Conservation (phyloP, 2,797 vertebrate genomes). For the Coilia nasus region DNA sequence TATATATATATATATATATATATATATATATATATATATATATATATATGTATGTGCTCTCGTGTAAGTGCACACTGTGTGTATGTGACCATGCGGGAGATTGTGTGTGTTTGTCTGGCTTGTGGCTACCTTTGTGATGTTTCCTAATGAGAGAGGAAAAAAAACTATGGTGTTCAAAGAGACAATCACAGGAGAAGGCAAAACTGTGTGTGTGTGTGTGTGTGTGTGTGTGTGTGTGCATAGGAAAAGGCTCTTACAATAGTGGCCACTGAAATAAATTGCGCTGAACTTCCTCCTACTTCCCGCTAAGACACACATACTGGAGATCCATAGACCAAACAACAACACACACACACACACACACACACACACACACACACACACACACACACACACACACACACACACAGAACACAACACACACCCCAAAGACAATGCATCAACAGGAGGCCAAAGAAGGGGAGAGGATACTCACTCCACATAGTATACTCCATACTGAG, state of each 20-base stretch:
- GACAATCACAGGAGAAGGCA: constrained; percentile 56
- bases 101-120: background rate
- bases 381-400: background rate
- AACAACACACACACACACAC: background rate
- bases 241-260: constrained; percentile 38
- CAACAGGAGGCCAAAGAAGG: background rate
- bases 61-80: background rate
- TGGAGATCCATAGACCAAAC: too few relatives aligned
- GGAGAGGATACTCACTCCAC: constrained; percentile 89
- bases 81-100: background rate
- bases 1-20: too few relatives aligned
- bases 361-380: background rate
- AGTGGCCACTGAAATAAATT: constrained; percentile 64
- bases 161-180: background rate
- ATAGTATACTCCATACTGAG: constrained; percentile 94
- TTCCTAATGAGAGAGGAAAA: background rate
- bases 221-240: constrained; percentile 38
- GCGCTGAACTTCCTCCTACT: constrained; percentile 55
- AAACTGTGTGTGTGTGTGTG: constrained; percentile 43
- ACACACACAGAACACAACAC: background rate
- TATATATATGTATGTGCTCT: too few relatives aligned
- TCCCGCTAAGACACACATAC: background rate
- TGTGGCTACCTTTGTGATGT: background rate
- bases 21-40: background rate
- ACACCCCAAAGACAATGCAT: background rate